These are phyloP conservation scores for Meghimatium bilineatum DNA, from an alignment of 2,888 invertebrate genomes.

Conservation along the genomic window DNA sequence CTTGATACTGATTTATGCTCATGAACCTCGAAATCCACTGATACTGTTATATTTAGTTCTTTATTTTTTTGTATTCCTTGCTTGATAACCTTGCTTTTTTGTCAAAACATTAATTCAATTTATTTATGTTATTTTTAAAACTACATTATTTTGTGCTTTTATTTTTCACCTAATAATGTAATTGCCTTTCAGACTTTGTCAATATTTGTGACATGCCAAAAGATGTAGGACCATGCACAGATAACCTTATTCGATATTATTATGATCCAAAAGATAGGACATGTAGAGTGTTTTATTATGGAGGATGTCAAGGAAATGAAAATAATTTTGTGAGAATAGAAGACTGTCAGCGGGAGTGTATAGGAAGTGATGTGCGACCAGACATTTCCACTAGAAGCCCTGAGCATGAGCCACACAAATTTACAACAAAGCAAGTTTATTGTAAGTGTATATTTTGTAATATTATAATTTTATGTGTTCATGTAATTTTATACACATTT, in stretches of 20 bases:
- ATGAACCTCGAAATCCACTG: no score
- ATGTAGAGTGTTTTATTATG: slow-evolving; percentile 86
- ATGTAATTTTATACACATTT: not conserved
- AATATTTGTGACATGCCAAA: slow-evolving; percentile 82
- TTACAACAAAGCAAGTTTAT: not conserved
- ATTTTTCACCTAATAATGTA: no score
- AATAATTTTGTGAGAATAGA: slow-evolving; percentile 71
- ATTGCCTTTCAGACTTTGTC: slow-evolving; percentile 45
- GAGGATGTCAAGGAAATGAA: slow-evolving; percentile 92
- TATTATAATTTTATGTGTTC: not conserved
- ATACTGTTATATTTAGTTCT: no score
- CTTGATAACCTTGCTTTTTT: no score
- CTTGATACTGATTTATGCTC: no score
- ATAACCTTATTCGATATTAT: slow-evolving; percentile 83
- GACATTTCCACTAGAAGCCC: not conserved
- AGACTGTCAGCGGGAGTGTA: slow-evolving; percentile 62
- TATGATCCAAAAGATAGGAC: slow-evolving; percentile 85
- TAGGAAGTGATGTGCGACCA: slow-evolving; percentile 31
- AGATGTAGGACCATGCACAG: slow-evolving; percentile 85
- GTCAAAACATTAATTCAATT: no score
- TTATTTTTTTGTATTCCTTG: no score
- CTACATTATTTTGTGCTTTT: no score
- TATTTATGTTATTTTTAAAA: no score
- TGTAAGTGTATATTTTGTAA: not conserved
- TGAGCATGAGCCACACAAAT: not conserved